Evolutionary conservation across 2,888 invertebrate genomes (phyloP).

Genomic region (Erebia ligea): DNA sequence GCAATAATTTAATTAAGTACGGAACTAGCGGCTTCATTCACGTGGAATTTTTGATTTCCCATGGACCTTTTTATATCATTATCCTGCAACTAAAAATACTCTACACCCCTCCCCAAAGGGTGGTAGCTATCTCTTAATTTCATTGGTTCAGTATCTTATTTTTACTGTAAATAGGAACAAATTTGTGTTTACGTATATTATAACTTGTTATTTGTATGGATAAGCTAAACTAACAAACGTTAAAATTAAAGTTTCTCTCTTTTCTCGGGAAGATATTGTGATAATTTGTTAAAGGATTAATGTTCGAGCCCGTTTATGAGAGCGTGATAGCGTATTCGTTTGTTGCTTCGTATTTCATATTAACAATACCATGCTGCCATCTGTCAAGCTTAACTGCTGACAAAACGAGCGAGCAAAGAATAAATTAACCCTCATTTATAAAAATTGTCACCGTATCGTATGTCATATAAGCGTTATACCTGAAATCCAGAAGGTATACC

Average conservation of each 20-base stretch:
- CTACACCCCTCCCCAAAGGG: no score
- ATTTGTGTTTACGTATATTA: no score
- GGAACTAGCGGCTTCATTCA: no score
- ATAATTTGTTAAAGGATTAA: constrained; percentile 76
- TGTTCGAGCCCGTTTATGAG: constrained; percentile 76
- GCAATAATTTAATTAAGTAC: no score
- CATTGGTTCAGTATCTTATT: no score
- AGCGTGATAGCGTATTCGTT: constrained; percentile 75
- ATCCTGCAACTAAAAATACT: no score
- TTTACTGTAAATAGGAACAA: no score
- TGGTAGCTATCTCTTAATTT: no score
- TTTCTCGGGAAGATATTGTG: constrained; percentile 10
- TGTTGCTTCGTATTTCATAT: constrained; percentile 56
- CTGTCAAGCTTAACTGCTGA: constrained; percentile 77
- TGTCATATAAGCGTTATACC: constrained; percentile 44
- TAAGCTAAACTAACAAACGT: background rate
- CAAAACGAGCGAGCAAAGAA: constrained; percentile 65
- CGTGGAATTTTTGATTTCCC: no score
- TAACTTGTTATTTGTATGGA: background rate
- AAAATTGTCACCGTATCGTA: constrained; percentile 55
- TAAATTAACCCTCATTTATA: constrained; percentile 70
- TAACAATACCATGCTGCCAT: constrained; percentile 66
- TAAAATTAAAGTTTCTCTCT: constrained; percentile 3
- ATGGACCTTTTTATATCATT: no score
- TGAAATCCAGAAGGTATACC: constrained; percentile 19